Conservation (phyloP, 2,113 vertebrate species). For the Phoenicopterus ruber region DNA sequence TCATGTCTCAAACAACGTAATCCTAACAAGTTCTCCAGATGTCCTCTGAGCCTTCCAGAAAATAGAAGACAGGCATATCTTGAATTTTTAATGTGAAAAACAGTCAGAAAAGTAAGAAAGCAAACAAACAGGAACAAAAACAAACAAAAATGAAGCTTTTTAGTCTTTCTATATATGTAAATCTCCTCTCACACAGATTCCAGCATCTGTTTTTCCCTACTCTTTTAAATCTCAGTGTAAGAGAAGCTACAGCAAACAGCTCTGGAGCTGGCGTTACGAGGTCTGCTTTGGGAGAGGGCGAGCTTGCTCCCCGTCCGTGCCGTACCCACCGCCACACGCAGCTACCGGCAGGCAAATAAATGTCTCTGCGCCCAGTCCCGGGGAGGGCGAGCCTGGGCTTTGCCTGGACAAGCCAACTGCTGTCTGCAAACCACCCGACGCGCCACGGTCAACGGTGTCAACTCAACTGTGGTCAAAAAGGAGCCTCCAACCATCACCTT, state of each 20-base stretch:
- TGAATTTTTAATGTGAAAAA: constrained; percentile 62
- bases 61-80: constrained; percentile 30
- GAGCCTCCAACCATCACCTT: neutral
- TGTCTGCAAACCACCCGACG: neutral
- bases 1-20: neutral
- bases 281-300: neutral
- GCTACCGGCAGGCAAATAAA: neutral
- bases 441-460: neutral
- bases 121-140: constrained; percentile 51
- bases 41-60: constrained; percentile 55
- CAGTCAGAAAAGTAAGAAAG: constrained; percentile 32
- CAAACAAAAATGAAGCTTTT: constrained; percentile 47
- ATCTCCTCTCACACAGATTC: constrained; percentile 12
- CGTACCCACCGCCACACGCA: neutral
- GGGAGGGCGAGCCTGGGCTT: neutral
- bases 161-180: constrained; percentile 37
- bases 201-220: neutral
- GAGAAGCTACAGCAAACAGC: neutral
- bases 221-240: neutral
- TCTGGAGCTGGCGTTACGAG: neutral
- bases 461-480: neutral
- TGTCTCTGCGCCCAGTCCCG: neutral
- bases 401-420: neutral
- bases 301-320: neutral
- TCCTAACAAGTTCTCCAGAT: constrained; percentile 62